phyloP scores from a whole-genome alignment of 2,888 invertebrate species.

The Hemicrepidius hirtus region DNA sequence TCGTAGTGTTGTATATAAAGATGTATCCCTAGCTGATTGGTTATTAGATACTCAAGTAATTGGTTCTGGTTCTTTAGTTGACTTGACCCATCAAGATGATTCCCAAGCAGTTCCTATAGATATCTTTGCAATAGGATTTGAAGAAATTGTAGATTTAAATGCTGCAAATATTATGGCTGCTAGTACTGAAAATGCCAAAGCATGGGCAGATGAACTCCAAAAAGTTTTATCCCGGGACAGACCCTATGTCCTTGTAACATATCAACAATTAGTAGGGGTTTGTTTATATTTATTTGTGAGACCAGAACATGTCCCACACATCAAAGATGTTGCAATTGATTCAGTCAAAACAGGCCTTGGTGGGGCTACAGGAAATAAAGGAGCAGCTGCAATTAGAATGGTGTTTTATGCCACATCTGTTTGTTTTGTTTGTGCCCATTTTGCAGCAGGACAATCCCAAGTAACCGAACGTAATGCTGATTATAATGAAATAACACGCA shows the following conservation, averaged over 20 bases:
- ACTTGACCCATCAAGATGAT: constrained; percentile 72
- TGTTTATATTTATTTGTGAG: constrained; percentile 96
- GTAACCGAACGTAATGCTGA: constrained; percentile 96
- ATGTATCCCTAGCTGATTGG: constrained; percentile 91
- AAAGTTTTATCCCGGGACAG: constrained; percentile 89
- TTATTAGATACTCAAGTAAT: constrained; percentile 87
- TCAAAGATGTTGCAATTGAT: constrained; percentile 95
- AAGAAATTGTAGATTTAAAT: constrained; percentile 99
- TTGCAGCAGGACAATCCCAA: constrained; percentile 99
- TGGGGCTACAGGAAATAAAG: constrained; percentile 98
- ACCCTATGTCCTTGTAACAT: constrained; percentile 92
- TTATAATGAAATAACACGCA: constrained; percentile 95
- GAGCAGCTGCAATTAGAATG: constrained; percentile 94
- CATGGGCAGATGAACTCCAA: constrained; percentile 96
- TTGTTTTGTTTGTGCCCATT: constrained; percentile 99
- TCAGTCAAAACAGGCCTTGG: constrained; percentile 98
- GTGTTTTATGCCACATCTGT: constrained; percentile 94
- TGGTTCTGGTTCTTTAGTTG: constrained; percentile 70
- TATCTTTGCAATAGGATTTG: constrained; percentile 98
- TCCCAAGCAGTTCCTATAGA: constrained; percentile 81
- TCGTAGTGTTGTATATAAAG: constrained; percentile 95
- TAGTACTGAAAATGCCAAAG: constrained; percentile 92
- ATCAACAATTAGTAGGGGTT: constrained; percentile 97
- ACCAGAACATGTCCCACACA: constrained; percentile 89
- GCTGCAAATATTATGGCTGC: constrained; percentile 98